Evolutionary conservation across 2,113 vertebrate species (phyloP), one percentile per base, ranked within the genome.

Genomic region (Sterrhoptilus dennistouni): DNA sequence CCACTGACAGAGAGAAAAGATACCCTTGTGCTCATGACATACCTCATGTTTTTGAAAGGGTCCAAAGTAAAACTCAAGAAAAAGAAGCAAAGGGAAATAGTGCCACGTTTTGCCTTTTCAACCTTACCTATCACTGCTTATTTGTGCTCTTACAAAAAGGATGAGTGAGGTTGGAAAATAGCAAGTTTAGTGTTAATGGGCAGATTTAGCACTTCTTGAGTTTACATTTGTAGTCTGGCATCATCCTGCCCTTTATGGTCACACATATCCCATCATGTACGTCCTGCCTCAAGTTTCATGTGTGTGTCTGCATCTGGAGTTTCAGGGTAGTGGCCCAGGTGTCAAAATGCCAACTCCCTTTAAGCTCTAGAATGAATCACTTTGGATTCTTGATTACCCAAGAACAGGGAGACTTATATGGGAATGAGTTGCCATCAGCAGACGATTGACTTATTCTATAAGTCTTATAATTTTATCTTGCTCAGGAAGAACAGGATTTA

Each of bases 391-490:
- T 92, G 92, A 90, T 68, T 84, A 87, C 72, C 64, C 72, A 90
- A 84, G 69, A 92, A 76, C 72, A 87, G 80, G 64, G 70, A 94
- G 35, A 88, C 76, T 93, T 92, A 57, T 21, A 65, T 6, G 18
- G 65, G 90, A 96, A 91, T 95, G 82, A 93, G 88, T 61, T 93
- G 72, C 76, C 36, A 12, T 79, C 65, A 89, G 72, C 31, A 94
- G 72, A 92, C 2, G 14, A 96, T 87, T 0, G 0, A 76, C 57
- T 93, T 90, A 90, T 93, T 95, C 83, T 92, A 79, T 57, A 93
- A 90, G 86, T 86, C 40, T 87, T 87, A 81, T 36, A 96, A 96
- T 94, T 95, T 95, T 94, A 86, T 95, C 79, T 93, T 95, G 56
- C 61, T 89, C 1, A 2, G 72, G 72, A 96, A 94, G 72, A 95